Evolutionary conservation across 2,888 invertebrate species (phyloP), one percentile per base, ranked within the genome.

Genomic region (Dimorphilus gyrociliatus): DNA sequence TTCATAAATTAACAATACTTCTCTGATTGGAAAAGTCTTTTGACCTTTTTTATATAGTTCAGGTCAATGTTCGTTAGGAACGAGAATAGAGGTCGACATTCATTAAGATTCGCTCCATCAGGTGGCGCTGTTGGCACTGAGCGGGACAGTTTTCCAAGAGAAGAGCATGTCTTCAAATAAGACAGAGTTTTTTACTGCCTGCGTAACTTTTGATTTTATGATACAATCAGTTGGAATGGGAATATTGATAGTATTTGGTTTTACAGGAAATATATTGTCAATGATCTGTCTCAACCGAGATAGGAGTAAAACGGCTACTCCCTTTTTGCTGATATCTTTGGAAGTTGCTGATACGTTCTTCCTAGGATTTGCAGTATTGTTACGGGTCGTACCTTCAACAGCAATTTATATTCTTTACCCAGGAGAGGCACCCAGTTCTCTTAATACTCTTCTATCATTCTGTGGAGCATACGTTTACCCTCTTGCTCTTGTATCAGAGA

Each of bases 141-240:
- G n/a, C n/a, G n/a, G n/a, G n/a, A n/a, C n/a, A n/a, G n/a, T n/a
- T n/a, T n/a, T n/a, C n/a, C n/a, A n/a, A n/a, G n/a, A n/a, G n/a
- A n/a, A n/a, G n/a, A n/a, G n/a, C n/a, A n/a, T n/a, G n/a, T n/a
- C n/a, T n/a, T n/a, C n/a, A n/a, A n/a, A n/a, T n/a, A n/a, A n/a
- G n/a, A n/a, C n/a, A n/a, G n/a, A n/a, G 21, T 21, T n/a, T n/a
- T 10, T 21, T 8, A 21, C 8, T n/a, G 21, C 8, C 21, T 41
- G 41, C 19, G 5, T 19, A 7, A 12, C 37, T 12, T 44, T 39
- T 33, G 44, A 44, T 29, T 44, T 44, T 35, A 13, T 39, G 23
- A 36, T 44, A 5, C 42, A 44, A 21, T 37, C 44, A 2, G 30
- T 44, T n/a, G 14, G 36, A 12, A 43, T 44, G 44, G 44, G 44